A percentile compares a stretch with the other conserved stretches of the same genome.
These are phyloP conservation scores for Muraenolepis orangiensis DNA, from an alignment of 2,797 vertebrate genomes.

Conservation along the genomic window DNA sequence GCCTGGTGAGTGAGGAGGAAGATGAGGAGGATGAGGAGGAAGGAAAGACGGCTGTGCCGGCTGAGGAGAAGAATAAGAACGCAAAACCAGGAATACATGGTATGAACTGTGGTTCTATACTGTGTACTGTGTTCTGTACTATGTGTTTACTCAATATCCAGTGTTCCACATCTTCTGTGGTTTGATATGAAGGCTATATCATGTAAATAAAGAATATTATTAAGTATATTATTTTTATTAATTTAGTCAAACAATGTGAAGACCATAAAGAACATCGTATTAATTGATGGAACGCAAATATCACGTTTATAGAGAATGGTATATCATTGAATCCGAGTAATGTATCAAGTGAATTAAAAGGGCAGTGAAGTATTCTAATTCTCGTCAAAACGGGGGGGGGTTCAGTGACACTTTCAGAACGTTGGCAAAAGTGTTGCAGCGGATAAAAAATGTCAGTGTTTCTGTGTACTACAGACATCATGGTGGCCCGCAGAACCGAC, in stretches of 20 bases:
- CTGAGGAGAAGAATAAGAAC: constrained; percentile 73
- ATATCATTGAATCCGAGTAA: too few relatives aligned
- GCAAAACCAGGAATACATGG: constrained; percentile 74
- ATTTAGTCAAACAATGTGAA: background rate
- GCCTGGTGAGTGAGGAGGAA: constrained; percentile 88
- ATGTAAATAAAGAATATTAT: background rate
- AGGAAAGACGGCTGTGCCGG: constrained; percentile 59
- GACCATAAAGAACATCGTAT: background rate
- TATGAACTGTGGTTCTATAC: constrained; percentile 27
- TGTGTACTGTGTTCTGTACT: background rate
- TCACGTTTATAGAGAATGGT: background rate
- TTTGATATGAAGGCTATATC: background rate
- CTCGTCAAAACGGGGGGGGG: background rate
- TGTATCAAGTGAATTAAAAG: too few relatives aligned
- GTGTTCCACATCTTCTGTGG: too few relatives aligned
- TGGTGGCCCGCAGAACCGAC: constrained; percentile 72
- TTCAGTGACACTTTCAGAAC: background rate
- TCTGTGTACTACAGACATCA: constrained; percentile 53
- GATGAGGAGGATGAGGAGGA: constrained; percentile 88
- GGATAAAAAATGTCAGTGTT: too few relatives aligned
- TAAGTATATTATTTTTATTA: background rate
- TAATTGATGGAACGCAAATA: background rate
- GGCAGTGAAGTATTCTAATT: too few relatives aligned
- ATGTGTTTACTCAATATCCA: background rate
- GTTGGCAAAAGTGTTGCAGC: background rate